phyloP scores from a whole-genome alignment of 2,797 vertebrate species.

The Sphenodon punctatus region DNA sequence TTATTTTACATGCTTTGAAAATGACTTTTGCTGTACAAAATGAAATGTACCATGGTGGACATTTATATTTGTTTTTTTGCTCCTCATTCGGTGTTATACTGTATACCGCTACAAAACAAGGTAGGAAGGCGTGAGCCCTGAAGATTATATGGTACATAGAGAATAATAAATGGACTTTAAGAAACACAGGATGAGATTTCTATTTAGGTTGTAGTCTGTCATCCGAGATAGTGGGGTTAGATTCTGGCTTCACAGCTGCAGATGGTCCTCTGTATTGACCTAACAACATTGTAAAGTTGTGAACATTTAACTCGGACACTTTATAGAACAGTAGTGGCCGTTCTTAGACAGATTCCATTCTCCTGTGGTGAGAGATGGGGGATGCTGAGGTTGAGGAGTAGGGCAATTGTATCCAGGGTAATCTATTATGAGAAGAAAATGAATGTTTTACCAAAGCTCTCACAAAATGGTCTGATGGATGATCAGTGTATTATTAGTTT shows the following conservation, averaged over 20 bases:
- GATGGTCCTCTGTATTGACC: background rate
- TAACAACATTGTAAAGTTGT: constrained; percentile 22
- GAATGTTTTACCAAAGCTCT: constrained; percentile 73
- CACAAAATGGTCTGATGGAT: constrained; percentile 62
- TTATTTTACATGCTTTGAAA: constrained; percentile 66
- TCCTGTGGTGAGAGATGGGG: constrained; percentile 41
- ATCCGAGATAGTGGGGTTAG: background rate
- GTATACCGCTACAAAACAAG: constrained; percentile 11
- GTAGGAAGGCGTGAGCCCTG: constrained; percentile 1
- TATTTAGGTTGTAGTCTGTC: constrained; percentile 43
- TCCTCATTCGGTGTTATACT: constrained; percentile 50
- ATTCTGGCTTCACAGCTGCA: background rate
- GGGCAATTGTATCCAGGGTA: constrained; percentile 43
- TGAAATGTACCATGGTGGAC: constrained; percentile 45
- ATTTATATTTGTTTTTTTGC: constrained; percentile 13
- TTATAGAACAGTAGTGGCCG: constrained; percentile 20
- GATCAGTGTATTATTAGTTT: constrained; percentile 32
- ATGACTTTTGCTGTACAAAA: constrained; percentile 51
- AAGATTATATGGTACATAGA: background rate
- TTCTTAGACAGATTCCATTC: constrained; percentile 15
- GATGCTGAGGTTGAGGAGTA: constrained; percentile 30
- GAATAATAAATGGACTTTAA: constrained; percentile 22
- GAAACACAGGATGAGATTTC: constrained; percentile 55
- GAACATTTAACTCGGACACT: constrained; percentile 28
- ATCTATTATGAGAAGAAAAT: background rate